Percentiles rank a stretch among this genome's conserved stretches.
Evolutionary conservation across 2,797 vertebrate genomes (phyloP).

Genomic region (Danio jaintianensis): DNA sequence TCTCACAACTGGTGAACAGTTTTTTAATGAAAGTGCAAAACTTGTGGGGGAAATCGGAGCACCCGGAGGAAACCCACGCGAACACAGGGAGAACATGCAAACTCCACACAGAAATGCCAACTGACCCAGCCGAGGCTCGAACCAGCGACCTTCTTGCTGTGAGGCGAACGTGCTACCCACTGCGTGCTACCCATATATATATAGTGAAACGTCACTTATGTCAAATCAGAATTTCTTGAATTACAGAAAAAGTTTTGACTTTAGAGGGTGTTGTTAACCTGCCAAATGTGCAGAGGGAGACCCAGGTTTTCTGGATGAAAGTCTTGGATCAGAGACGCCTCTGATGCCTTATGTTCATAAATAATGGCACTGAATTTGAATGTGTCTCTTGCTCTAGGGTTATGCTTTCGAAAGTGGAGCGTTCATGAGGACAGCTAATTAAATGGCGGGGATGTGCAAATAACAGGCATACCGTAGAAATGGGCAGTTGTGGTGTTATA

Average conservation of each 20-base stretch:
- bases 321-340: slow-evolving; percentile 18
- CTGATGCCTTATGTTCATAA: slow-evolving; percentile 8
- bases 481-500: slow-evolving; percentile 29
- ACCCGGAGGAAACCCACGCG: no score
- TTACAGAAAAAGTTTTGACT: neutral
- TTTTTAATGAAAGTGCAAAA: no score
- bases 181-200: no score
- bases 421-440: slow-evolving; percentile 30
- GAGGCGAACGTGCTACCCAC: no score
- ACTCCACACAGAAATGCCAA: no score
- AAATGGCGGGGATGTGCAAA: slow-evolving; percentile 12
- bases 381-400: slow-evolving; percentile 15
- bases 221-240: slow-evolving; percentile 14
- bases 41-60: no score
- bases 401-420: slow-evolving; percentile 10
- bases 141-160: no score
- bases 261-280: neutral
- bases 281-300: slow-evolving; percentile 22
- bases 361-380: slow-evolving; percentile 31
- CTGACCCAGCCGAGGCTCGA: no score
- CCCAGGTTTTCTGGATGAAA: slow-evolving; percentile 42
- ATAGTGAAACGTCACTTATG: neutral
- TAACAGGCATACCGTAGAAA: slow-evolving; percentile 20
- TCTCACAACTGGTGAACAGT: no score
- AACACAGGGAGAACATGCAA: no score